Evolutionary conservation across 2,113 vertebrate genomes (phyloP).

Genomic region (Phoenicopterus ruber): DNA sequence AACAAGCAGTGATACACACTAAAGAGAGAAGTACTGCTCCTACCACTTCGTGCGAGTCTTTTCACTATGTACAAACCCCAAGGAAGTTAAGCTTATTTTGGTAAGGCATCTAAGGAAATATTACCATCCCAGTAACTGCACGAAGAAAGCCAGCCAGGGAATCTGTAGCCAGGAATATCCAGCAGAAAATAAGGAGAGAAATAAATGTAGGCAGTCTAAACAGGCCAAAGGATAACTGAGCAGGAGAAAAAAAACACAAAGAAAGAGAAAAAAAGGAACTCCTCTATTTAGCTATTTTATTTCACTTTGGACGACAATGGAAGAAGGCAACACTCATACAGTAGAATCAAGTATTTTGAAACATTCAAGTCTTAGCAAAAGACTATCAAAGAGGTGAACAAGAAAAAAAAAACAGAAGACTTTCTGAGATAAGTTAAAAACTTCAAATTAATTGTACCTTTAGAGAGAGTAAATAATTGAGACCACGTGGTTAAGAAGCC

Average conservation of each 20-base stretch:
- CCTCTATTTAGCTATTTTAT: neutral
- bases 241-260: neutral
- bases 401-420: neutral
- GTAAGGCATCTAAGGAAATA: neutral
- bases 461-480: neutral
- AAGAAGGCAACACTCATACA: neutral
- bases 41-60: neutral
- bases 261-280: neutral
- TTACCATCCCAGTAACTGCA: neutral
- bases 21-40: neutral
- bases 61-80: neutral
- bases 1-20: neutral
- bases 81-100: neutral
- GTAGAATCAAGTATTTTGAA: neutral
- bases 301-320: neutral
- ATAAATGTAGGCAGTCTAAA: fast-evolving
- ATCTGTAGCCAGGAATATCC: neutral
- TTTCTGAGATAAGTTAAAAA: neutral
- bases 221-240: neutral
- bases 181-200: neutral
- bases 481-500: neutral
- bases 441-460: neutral
- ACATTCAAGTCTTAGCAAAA: neutral
- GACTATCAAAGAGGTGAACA: neutral
- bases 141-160: neutral